Evolutionary conservation across 2,797 vertebrate species (phyloP).

Genomic region (Synaphobranchus kaupii): DNA sequence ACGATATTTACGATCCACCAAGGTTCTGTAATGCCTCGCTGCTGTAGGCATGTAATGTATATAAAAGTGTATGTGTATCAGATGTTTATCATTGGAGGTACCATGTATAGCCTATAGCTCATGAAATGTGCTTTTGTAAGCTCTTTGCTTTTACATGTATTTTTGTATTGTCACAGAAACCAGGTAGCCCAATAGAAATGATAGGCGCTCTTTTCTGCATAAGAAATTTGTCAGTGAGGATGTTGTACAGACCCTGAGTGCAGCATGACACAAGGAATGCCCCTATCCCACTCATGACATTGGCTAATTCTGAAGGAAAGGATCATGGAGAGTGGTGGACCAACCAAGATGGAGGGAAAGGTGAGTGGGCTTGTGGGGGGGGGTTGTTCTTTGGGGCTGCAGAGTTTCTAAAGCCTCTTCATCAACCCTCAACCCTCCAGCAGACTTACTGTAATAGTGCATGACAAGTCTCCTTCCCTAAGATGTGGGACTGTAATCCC

Average conservation of each 20-base stretch:
- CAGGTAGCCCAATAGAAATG: background rate
- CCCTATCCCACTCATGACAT: background rate
- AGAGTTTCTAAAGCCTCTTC: slow-evolving; percentile 33
- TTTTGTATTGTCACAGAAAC: background rate
- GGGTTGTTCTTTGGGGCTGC: slow-evolving; percentile 9
- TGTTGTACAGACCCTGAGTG: background rate
- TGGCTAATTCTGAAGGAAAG: background rate
- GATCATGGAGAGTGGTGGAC: background rate
- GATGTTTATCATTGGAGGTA: background rate
- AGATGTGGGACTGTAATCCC: slow-evolving; percentile 66
- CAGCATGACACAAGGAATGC: background rate
- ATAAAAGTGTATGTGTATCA: background rate
- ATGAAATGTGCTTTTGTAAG: background rate
- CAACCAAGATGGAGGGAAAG: background rate
- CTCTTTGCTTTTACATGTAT: background rate
- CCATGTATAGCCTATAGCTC: background rate
- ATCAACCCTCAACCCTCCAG: slow-evolving; percentile 51
- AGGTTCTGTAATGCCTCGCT: background rate
- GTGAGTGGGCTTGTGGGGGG: background rate
- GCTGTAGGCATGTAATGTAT: background rate
- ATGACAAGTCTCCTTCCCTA: slow-evolving; percentile 51
- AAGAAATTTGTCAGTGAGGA: too few relatives aligned
- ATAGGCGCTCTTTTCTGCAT: background rate
- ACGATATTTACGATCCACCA: background rate
- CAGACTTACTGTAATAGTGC: slow-evolving; percentile 56